These are phyloP conservation scores for Falcunculus frontatus DNA, from an alignment of 2,113 vertebrate species.

Conservation along the genomic window DNA sequence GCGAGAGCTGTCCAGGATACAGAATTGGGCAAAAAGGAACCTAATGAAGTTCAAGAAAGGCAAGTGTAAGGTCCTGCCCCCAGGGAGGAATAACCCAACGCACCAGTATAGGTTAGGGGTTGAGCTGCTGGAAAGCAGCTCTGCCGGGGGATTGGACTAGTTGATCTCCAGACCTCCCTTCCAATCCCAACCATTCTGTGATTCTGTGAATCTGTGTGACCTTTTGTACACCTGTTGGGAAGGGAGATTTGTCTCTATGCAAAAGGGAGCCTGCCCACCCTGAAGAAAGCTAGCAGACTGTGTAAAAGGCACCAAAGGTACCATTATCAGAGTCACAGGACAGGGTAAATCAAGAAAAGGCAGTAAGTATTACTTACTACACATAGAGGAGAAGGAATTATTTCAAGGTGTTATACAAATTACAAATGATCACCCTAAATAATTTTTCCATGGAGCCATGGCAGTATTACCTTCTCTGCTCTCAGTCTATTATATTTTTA, in stretches of 20 bases:
- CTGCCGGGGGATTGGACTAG: not conserved
- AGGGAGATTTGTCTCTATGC: not conserved
- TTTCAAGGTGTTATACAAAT: not conserved
- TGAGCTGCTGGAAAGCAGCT: not conserved
- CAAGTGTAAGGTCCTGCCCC: not conserved
- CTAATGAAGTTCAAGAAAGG: not conserved
- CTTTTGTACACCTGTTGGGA: not conserved
- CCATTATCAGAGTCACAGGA: not conserved
- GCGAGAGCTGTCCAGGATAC: not conserved
- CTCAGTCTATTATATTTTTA: not conserved
- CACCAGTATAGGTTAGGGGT: not conserved
- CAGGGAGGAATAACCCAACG: not conserved
- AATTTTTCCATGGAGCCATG: not conserved
- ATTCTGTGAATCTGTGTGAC: not conserved
- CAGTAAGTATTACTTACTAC: not conserved
- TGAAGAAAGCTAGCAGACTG: not conserved
- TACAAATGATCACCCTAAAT: not conserved
- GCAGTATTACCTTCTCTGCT: not conserved
- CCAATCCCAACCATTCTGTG: not conserved
- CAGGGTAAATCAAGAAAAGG: not conserved
- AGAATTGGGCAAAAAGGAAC: not conserved
- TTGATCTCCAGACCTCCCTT: not conserved
- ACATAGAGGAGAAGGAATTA: not conserved
- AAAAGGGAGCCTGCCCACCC: not conserved
- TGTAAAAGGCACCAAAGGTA: not conserved